phyloP scores from a whole-genome alignment of 2,797 vertebrate species.

The Gallinago stenura region DNA sequence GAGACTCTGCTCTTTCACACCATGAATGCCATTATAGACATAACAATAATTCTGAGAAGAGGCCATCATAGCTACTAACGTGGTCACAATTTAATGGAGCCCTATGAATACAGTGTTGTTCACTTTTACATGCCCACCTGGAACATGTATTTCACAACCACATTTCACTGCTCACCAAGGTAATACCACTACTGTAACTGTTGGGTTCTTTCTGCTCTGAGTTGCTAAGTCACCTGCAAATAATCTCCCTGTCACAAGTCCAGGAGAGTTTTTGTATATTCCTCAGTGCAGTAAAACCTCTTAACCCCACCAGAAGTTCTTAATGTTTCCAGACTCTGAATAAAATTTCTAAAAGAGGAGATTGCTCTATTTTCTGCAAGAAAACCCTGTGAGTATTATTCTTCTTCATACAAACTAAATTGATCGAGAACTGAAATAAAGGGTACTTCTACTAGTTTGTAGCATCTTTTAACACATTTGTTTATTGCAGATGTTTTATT shows the following conservation, averaged over 20 bases:
- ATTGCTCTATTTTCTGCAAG: background rate
- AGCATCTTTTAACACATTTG: background rate
- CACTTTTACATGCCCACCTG: background rate
- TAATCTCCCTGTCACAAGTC: background rate
- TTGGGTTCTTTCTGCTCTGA: background rate
- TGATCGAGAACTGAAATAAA: background rate
- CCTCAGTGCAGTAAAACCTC: background rate
- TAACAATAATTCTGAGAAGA: background rate
- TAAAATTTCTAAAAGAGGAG: background rate
- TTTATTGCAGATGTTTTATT: slow-evolving; percentile 38
- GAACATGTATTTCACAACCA: background rate
- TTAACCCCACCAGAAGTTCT: background rate
- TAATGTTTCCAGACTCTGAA: background rate
- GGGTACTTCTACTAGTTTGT: background rate
- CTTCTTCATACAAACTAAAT: background rate
- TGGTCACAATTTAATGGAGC: background rate
- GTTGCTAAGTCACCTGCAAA: background rate
- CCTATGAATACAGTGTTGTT: background rate
- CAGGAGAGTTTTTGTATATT: background rate
- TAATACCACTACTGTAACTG: background rate
- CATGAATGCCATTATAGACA: background rate
- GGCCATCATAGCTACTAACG: background rate
- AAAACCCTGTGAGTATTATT: background rate
- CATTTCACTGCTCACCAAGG: background rate
- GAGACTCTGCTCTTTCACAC: background rate